Base-by-base conservation (phyloP, 2,113 vertebrate species). In the Thunnus maccoyii region DNA sequence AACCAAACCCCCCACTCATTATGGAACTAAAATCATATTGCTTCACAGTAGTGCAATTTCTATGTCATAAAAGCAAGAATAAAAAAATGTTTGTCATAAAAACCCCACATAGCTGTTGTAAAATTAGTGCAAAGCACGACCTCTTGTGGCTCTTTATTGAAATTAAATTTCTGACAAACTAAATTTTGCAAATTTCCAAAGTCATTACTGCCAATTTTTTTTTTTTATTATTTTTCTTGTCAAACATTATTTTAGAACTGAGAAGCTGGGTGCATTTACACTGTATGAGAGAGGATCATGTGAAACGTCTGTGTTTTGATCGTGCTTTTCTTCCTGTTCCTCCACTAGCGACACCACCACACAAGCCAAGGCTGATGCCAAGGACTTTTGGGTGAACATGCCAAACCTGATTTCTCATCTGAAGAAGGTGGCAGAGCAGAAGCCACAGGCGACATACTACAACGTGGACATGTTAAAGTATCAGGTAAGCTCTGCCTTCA, bases 381-480 rank as follows among this genome's bases (percentile, higher is more conserved):
- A 97, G 94, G 97, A 99, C 94, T 99, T 99, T 95, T 99, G 98
- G 98, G 98, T 99, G 89, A 99, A 99, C 90, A 99, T 99, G 98
- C 97, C 98, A 95, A 99, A 97, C 91, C 93, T 99, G 92, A 99
- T 99, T 95, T 94, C 95, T 67, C 98, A 99, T 82, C 91, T 99
- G 64, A 99, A 99, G 94, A 99, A 99, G 93, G 98, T 99, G 74
- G 96, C 98, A 0, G 98, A 99, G 89, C 98, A 99, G 94, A 99
- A 99, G 82, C 98, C 98, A 1, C 97, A 99, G 81, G 98, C 98
- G 61, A 99, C 98, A 1, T 99, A 99, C 94, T 99, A 99, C 88
- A 99, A 99, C 18, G 98, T 99, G 92, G 98, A 99, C 91, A 99
- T 99, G 98, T 96, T 99, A 82, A 99, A 99, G 81, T 99, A 99